Percentiles rank a stretch among this genome's conserved stretches.
Conservation (phyloP, 2,113 vertebrate species). For the Anoplopoma fimbria region DNA sequence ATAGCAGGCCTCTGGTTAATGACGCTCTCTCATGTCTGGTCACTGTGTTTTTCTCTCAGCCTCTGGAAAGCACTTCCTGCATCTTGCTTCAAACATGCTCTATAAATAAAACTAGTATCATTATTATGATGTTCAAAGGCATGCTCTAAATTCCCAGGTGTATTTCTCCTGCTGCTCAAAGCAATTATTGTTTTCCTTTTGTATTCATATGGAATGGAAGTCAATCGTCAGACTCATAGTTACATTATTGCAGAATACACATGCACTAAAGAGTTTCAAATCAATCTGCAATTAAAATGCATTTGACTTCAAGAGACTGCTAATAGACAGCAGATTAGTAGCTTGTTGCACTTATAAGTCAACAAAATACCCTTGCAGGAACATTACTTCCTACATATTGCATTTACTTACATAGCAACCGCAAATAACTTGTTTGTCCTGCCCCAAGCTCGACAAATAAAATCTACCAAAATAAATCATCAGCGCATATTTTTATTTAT, state of each 20-base stretch:
- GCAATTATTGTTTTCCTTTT: background rate
- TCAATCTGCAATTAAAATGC: background rate
- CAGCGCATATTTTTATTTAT: too few species aligned
- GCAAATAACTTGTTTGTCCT: too few species aligned
- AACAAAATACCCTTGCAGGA: too few species aligned
- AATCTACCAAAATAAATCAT: too few species aligned
- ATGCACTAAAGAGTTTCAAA: background rate
- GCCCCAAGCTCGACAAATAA: too few species aligned
- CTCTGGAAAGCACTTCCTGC: background rate
- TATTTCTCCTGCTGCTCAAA: background rate
- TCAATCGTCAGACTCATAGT: background rate
- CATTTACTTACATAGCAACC: too few species aligned
- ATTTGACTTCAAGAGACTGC: background rate
- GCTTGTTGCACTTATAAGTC: too few species aligned
- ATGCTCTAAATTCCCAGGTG: background rate
- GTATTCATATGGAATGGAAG: background rate
- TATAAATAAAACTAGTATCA: background rate
- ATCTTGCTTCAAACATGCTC: background rate
- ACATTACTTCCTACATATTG: too few species aligned
- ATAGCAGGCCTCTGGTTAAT: background rate
- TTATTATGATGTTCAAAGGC: background rate
- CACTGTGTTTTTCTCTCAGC: background rate
- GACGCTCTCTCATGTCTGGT: background rate
- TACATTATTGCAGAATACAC: background rate
- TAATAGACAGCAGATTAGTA: background rate